Percentiles rank a stretch among this genome's conserved stretches.
Conservation (phyloP, 2,888 invertebrate genomes). For the Yponomeuta sedellus region DNA sequence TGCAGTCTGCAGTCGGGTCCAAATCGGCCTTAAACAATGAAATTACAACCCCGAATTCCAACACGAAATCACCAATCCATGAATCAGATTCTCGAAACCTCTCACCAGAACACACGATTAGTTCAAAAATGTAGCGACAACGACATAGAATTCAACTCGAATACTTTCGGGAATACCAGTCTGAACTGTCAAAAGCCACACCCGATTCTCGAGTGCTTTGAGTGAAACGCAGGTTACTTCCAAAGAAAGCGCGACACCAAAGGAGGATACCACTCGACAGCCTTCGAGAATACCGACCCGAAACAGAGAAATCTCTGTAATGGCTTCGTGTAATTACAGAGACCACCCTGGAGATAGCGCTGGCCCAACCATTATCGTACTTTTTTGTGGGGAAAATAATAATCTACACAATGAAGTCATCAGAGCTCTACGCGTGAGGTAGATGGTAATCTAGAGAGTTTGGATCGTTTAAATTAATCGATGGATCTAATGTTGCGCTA, state of each 20-base stretch:
- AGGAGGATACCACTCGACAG: neutral
- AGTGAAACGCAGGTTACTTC: neutral
- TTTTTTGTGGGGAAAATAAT: slow-evolving; percentile 54
- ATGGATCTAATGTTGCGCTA: neutral
- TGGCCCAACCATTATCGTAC: slow-evolving; percentile 40
- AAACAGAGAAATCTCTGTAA: slow-evolving; percentile 31
- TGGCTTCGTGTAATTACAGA: slow-evolving; percentile 51
- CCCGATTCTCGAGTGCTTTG: neutral
- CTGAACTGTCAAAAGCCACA: neutral
- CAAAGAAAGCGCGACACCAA: neutral
- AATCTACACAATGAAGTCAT: slow-evolving; percentile 66
- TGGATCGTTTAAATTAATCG: slow-evolving; percentile 19
- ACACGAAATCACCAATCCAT: slow-evolving; percentile 13
- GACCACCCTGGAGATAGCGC: slow-evolving; percentile 57
- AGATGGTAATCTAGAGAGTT: slow-evolving; percentile 16
- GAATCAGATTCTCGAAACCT: neutral
- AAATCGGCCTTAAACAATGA: slow-evolving; percentile 8
- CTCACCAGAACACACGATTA: neutral
- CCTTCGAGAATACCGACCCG: neutral
- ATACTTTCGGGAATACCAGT: neutral
- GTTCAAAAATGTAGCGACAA: neutral
- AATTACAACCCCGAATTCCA: slow-evolving; percentile 12
- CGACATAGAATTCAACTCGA: neutral
- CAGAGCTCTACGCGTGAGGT: slow-evolving; percentile 32
- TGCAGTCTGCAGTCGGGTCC: neutral